Base-by-base conservation (phyloP, 2,797 vertebrate genomes). In the Eupleurogrammus muticus region DNA sequence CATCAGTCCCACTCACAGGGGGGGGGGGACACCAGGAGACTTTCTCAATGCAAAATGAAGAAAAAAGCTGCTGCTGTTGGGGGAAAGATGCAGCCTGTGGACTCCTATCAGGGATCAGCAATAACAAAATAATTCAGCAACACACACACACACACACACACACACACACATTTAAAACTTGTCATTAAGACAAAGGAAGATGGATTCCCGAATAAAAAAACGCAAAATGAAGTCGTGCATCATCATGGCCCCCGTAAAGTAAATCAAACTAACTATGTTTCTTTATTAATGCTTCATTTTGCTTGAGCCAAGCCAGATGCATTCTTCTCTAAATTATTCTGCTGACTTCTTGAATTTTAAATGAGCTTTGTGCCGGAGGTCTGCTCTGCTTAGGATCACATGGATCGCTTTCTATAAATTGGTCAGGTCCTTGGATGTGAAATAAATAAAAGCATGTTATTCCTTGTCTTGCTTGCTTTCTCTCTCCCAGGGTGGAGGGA, bases 341-440 rank as follows among this genome's bases (percentile, higher is more conserved):
- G 87, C 83, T 78, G 84, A 87, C 86, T 82, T 84, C 14, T 80
- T 87, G 68, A 50, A 79, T 89, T 81, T 76, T 13, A 88, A 90
- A 85, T 77, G 56, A 74, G 77, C 55, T 80, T 73, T 81, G 73
- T 71, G 68, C 50, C 56, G 57, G 72, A 60, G 71, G 73, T 84
- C 52, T 69, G 71, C 42, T 81, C 83, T 86, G 88, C 66, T 66
- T 81, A 80, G 62, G 83, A 79, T 89, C 82, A 88, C 70, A 13
- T 28, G n/a, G 24, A 53, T 82, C 68, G 47, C 69, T 80, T 73
- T 64, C 52, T 82, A 73, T 75, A 74, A 86, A 87, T 73, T 36
- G 50, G 20, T 61, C 48, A 53, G 56, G 38, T 67, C 57, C 66
- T 11, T 62, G 51, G 17, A 87, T 60, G 77, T 75, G 85, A 80